Evolutionary conservation across 2,113 vertebrate species (phyloP), one percentile per base, ranked within the genome.

Genomic region (Phalacrocorax aristotelis): DNA sequence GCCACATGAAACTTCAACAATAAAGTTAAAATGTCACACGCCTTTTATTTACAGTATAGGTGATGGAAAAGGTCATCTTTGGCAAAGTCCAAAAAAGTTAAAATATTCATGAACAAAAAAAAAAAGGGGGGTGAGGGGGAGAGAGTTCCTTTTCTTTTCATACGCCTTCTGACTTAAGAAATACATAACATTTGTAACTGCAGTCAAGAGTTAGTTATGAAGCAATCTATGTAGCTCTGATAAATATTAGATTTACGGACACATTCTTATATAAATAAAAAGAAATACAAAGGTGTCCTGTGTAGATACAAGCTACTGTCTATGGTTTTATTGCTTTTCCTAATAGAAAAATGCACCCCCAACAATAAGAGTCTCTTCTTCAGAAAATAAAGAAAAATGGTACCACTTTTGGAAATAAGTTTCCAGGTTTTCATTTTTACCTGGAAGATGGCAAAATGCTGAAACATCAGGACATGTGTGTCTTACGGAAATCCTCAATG

Each of bases 51-150:
- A 81, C 52, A 80, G 34, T 23, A 51, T 3, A 74, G 40, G 20
- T 46, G 26, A 72, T 32, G 11, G 44, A 57, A 87, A 89, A 77
- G 36, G 29, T 10, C 40, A 69, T 26, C 42, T 68, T 58, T 23
- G 58, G 25, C 44, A 69, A 71, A 88, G n/a, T 34, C 58, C 13
- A 2, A 91, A 83, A 81, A 88, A 57, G 7, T 36, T 69, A 64
- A 85, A 62, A 64, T 25, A 62, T 14, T 72, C 4, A 42, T 17
- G 9, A 38, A 2, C 4, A 42, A 68, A 13, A 30, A 42, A 42
- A 61, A 61, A 51, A 40, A 10, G 1, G 1, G 6, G 9, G 15
- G 7, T 5, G 2, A 6, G 2, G 8, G 5, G 4, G 3, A 83
- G 38, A 38, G 38, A 52, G 83, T 19, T 51, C 18, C 13, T 69